These are phyloP conservation scores for Conus betulinus DNA, from an alignment of 1,140 invertebrate genomes.

Conservation along the genomic window DNA sequence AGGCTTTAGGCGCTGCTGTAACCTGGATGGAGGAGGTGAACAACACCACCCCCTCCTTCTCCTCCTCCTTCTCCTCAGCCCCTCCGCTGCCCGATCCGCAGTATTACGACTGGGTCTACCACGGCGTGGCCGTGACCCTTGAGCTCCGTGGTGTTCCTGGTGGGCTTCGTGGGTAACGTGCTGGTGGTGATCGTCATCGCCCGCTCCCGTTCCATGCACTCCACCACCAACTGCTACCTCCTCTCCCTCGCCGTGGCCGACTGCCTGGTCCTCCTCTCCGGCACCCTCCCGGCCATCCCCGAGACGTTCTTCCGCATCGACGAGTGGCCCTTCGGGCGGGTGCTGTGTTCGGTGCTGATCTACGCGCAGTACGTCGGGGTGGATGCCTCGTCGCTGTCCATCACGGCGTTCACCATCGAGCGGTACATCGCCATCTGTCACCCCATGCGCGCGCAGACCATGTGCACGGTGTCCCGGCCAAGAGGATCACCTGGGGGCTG, in stretches of 20 bases:
- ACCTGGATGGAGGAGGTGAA: background rate
- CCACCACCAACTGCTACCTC: conserved; percentile 90
- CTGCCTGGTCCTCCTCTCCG: conserved; percentile 86
- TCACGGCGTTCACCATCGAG: conserved; percentile 95
- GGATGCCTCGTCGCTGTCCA: conserved; percentile 92
- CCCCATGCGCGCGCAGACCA: conserved; percentile 90
- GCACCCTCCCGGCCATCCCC: conserved; percentile 79
- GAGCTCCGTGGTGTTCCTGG: conserved; percentile 59
- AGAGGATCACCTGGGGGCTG: conserved; percentile 78
- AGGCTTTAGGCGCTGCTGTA: background rate
- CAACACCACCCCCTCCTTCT: background rate
- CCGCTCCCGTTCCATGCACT: conserved; percentile 77
- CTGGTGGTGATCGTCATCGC: conserved; percentile 77
- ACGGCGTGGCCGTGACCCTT: conserved; percentile 46
- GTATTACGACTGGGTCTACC: conserved; percentile 43
- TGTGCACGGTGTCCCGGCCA: conserved; percentile 80
- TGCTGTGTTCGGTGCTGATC: conserved; percentile 80
- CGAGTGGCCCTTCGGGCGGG: conserved; percentile 81
- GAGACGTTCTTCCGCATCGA: conserved; percentile 79
- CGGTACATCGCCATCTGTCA: conserved; percentile 96
- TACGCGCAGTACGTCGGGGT: conserved; percentile 84
- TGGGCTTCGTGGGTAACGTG: conserved; percentile 70
- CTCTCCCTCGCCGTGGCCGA: conserved; percentile 95
- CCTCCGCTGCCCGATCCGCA: background rate
- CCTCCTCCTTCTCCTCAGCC: background rate